phyloP scores from a whole-genome alignment of 2,888 invertebrate species.

The Chloromyia formosa region DNA sequence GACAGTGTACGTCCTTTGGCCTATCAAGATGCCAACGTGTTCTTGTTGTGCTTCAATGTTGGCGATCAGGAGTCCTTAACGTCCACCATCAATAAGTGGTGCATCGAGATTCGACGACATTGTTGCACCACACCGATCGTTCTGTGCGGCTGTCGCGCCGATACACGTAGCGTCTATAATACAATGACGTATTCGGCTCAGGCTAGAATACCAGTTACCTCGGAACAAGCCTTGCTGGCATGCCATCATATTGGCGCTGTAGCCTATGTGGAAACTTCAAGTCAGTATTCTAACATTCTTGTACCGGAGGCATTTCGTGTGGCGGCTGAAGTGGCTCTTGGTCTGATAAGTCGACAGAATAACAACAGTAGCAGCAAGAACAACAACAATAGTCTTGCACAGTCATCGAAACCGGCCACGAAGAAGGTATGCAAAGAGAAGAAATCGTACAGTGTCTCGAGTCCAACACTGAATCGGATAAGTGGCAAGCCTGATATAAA shows the following conservation, averaged over 20 bases:
- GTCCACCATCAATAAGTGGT: constrained; percentile 73
- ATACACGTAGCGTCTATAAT: constrained; percentile 71
- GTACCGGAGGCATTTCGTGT: constrained; percentile 75
- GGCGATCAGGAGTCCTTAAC: constrained; percentile 70
- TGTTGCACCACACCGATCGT: constrained; percentile 69
- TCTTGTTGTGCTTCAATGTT: constrained; percentile 71
- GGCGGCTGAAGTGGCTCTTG: constrained; percentile 71
- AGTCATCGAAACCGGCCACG: constrained; percentile 44
- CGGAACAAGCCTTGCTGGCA: constrained; percentile 69
- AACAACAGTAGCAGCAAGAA: neutral
- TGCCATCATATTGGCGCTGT: constrained; percentile 72
- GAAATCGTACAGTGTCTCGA: constrained; percentile 48
- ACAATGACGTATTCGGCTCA: constrained; percentile 64
- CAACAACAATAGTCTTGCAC: neutral
- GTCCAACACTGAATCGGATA: constrained; percentile 48
- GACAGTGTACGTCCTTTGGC: constrained; percentile 72
- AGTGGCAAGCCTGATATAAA: constrained; percentile 49
- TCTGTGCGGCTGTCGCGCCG: constrained; percentile 73
- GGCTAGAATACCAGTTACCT: constrained; percentile 52
- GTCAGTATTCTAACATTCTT: constrained; percentile 69
- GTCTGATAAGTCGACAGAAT: constrained; percentile 56
- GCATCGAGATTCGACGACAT: constrained; percentile 72
- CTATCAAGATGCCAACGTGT: constrained; percentile 71
- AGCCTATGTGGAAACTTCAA: constrained; percentile 74
- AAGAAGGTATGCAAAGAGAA: constrained; percentile 50